Evolutionary conservation across 2,797 vertebrate species (phyloP).

Genomic region (Tadarida brasiliensis): DNA sequence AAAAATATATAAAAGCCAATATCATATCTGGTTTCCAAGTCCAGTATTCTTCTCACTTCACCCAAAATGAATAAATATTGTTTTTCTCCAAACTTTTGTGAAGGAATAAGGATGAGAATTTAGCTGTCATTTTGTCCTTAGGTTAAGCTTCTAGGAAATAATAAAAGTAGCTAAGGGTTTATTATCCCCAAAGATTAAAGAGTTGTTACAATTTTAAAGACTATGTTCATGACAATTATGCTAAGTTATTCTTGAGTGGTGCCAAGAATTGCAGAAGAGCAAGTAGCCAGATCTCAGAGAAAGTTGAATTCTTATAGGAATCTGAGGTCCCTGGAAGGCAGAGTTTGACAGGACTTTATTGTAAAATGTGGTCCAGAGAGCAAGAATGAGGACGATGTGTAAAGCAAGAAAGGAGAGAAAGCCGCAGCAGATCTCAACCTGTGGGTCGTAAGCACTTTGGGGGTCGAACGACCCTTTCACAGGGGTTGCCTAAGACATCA

Average conservation of each 20-base stretch:
- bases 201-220: neutral
- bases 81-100: neutral
- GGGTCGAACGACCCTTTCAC: too few species aligned
- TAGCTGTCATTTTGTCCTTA: neutral
- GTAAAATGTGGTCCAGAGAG: neutral
- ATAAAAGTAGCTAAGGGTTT: neutral
- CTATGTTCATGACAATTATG: neutral
- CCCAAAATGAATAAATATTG: neutral
- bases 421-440: too few species aligned
- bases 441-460: too few species aligned
- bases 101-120: neutral
- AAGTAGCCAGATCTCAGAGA: neutral
- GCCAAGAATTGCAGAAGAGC: neutral
- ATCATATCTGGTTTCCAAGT: neutral
- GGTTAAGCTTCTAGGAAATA: neutral
- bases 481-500: too few species aligned
- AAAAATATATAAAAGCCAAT: neutral
- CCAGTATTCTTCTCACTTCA: neutral
- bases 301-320: neutral
- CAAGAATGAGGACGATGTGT: neutral
- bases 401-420: neutral
- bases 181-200: neutral
- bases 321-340: neutral
- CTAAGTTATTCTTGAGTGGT: neutral
- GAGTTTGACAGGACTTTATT: neutral